Evolutionary conservation across 2,888 invertebrate species (phyloP), one percentile per base, ranked within the genome.

Genomic region (Apoda limacodes): DNA sequence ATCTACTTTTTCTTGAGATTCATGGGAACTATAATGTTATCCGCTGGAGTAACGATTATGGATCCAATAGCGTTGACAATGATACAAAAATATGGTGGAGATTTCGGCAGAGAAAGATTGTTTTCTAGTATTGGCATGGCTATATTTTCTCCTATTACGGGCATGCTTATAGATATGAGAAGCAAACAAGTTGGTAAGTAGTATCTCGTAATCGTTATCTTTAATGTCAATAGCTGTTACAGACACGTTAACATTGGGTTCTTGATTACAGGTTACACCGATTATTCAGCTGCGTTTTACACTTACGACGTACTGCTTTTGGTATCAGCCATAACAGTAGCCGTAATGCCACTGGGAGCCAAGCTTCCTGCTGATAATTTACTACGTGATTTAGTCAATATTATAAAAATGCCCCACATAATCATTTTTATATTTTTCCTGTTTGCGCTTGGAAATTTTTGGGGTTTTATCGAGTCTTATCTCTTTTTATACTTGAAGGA

Each of bases 401-500:
- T 93, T 28, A 82, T 93, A 37, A 87, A 86, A 63, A 87, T 92
- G 83, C 88, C 90, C 0, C 88, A 91, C 49, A 88, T 94, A 24
- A 86, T 90, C 19, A 81, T 89, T 23, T 93, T 95, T 54, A 88
- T 95, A 53, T 75, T 90, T 49, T 90, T 93, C 61, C 78, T 94
- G 23, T 91, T 92, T 55, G 83, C 89, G 14, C 81, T 94, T 47
- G 95, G 95, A 35, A 90, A 92, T 53, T 86, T 92, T 60, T 93
- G 92, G 88, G 94, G 94, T 15, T 93, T 93, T 64, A 91, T 94
- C 32, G 94, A 95, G 64, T 92, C 91, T 29, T 95, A 92, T 60
- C 74, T 95, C 17, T 95, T 93, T 63, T 84, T 93, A 55, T 94
- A 92, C 63, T 81, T 94, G 40, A 89, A 89, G 65, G 92, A 93